These are phyloP conservation scores for Calephelis virginiensis DNA, from an alignment of 1,140 invertebrate genomes.

Conservation along the genomic window DNA sequence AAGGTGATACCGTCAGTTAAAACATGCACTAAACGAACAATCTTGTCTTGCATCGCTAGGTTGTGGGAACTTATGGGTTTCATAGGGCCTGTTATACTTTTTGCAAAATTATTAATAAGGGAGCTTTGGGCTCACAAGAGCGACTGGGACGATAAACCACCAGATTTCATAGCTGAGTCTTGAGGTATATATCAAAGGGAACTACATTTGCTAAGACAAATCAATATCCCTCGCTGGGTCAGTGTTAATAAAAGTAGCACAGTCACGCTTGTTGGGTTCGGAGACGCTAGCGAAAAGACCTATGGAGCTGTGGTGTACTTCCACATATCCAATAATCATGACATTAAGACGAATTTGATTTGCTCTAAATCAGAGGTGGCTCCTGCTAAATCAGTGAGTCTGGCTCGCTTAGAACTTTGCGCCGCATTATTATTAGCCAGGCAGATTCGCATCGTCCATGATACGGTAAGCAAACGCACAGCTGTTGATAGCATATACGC, in stretches of 20 bases:
- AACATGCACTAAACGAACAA: neutral
- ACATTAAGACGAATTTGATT: neutral
- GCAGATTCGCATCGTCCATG: too few species aligned
- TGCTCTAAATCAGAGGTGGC: constrained; percentile 1
- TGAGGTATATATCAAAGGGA: neutral
- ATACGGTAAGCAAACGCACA: too few species aligned
- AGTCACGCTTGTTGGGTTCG: neutral
- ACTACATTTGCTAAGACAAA: neutral
- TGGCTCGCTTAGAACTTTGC: neutral
- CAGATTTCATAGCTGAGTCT: neutral
- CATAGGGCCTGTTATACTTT: neutral
- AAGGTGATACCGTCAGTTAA: too few species aligned
- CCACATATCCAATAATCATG: neutral
- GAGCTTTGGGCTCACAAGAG: neutral
- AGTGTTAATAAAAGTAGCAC: neutral
- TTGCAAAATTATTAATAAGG: neutral
- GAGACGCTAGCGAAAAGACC: neutral
- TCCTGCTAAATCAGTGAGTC: neutral
- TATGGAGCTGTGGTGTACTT: neutral
- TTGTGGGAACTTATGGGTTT: neutral
- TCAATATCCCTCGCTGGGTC: neutral
- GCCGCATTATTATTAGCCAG: neutral
- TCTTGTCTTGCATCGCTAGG: neutral
- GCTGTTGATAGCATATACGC: too few species aligned
- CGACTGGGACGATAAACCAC: neutral